Evolutionary conservation across 2,113 vertebrate species (phyloP).

Genomic region (Nesospiza acunhae): DNA sequence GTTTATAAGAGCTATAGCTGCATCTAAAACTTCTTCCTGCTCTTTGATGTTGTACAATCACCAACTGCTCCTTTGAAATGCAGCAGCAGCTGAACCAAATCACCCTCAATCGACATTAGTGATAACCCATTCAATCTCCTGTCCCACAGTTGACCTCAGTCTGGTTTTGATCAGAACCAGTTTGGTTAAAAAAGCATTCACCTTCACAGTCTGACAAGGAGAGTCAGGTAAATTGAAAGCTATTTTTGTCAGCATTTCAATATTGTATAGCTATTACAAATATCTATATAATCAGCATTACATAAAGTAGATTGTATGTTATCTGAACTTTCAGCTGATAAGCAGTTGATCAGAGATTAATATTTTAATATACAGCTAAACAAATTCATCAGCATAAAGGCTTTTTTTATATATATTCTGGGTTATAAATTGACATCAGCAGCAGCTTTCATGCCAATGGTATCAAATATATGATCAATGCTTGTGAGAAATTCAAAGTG

Average conservation of each 20-base stretch:
- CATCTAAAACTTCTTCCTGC: not conserved
- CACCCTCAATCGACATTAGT: not conserved
- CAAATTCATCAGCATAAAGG: not conserved
- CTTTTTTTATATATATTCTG: not conserved
- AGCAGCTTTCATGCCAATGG: not conserved
- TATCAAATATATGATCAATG: slow-evolving; percentile 39
- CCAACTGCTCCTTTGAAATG: slow-evolving; percentile 32
- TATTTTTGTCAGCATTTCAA: slow-evolving; percentile 22
- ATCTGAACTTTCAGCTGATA: not conserved
- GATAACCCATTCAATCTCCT: slow-evolving; percentile 51
- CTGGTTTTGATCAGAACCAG: slow-evolving; percentile 57
- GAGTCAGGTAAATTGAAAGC: slow-evolving; percentile 38
- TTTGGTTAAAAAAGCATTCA: slow-evolving; percentile 26
- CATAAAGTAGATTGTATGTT: not conserved
- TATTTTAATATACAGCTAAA: not conserved
- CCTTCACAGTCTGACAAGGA: slow-evolving; percentile 53
- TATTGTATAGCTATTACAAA: not conserved
- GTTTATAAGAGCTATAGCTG: not conserved
- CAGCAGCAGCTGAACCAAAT: slow-evolving; percentile 52
- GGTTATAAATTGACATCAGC: not conserved
- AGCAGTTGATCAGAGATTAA: not conserved
- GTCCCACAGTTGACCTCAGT: slow-evolving; percentile 39
- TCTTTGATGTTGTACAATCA: slow-evolving; percentile 43
- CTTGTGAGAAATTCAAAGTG: slow-evolving; percentile 22
- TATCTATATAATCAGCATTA: slow-evolving; percentile 19